These are phyloP conservation scores for Geodia barretti DNA, from an alignment of 37 sponge, comb jelly and placozoan species.

Conservation along the genomic window DNA sequence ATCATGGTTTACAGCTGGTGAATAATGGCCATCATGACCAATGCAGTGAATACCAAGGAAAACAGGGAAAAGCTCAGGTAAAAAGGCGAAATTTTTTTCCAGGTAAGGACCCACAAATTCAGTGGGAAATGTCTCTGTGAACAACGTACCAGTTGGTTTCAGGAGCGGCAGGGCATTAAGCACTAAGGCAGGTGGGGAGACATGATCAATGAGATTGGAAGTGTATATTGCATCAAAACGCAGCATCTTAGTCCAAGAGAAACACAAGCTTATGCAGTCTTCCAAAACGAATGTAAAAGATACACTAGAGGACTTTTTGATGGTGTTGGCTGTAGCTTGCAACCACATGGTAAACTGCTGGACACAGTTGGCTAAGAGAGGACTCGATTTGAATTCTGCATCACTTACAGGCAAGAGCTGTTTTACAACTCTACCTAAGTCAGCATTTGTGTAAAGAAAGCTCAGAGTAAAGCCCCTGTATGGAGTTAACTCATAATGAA, in stretches of 20 bases:
- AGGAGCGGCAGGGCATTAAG: constrained; percentile 31
- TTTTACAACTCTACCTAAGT: neutral
- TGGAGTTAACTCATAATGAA: constrained; percentile 7
- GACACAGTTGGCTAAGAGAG: constrained; percentile 58
- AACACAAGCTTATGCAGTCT: constrained; percentile 32
- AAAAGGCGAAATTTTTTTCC: constrained; percentile 25
- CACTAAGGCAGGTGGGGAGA: constrained; percentile 36
- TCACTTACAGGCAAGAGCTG: neutral
- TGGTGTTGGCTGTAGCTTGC: neutral
- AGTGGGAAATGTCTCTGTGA: constrained; percentile 20
- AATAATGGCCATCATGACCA: constrained; percentile 35
- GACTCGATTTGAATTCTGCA: neutral
- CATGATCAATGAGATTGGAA: constrained; percentile 49
- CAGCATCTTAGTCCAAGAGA: neutral
- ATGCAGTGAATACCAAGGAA: constrained; percentile 49
- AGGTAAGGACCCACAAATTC: constrained; percentile 9
- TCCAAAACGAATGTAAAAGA: constrained; percentile 34
- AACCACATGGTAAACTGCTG: constrained; percentile 60
- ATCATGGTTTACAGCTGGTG: neutral
- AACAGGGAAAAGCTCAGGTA: constrained; percentile 14
- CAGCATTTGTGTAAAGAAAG: neutral
- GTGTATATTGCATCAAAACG: constrained; percentile 46
- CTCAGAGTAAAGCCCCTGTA: constrained; percentile 21
- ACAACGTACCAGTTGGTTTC: constrained; percentile 14
- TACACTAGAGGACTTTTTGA: neutral